A percentile compares a stretch with the other conserved stretches of the same genome.
These are phyloP conservation scores for Cyanoliseus patagonus DNA, from an alignment of 2,113 vertebrate species.

Conservation along the genomic window DNA sequence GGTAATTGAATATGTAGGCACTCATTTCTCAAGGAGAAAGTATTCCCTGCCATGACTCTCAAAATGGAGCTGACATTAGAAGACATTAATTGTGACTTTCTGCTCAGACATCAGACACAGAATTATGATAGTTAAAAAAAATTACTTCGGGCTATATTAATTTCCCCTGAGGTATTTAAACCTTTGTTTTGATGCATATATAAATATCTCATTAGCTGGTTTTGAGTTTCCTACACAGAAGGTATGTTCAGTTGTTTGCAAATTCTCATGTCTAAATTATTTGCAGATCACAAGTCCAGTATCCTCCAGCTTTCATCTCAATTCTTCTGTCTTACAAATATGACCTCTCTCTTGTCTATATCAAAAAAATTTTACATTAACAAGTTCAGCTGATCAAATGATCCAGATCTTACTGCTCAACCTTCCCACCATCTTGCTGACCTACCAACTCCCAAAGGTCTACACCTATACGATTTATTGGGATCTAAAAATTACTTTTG, in stretches of 20 bases:
- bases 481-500: neutral
- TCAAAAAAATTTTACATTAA: neutral
- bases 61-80: neutral
- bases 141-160: neutral
- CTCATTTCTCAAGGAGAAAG: neutral
- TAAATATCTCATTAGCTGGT: conserved; percentile 1
- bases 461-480: neutral
- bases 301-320: neutral
- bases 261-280: neutral
- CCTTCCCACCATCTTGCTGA: neutral
- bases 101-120: neutral
- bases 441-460: neutral
- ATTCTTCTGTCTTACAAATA: neutral
- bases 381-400: neutral
- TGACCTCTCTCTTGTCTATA: neutral
- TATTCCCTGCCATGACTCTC: neutral
- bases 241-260: neutral
- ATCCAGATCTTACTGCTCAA: neutral
- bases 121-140: neutral
- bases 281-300: neutral
- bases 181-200: neutral
- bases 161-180: neutral
- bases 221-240: neutral
- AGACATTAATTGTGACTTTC: neutral
- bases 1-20: neutral